Evolutionary conservation across 2,797 vertebrate genomes (phyloP).

Genomic region (Galago senegalensis): DNA sequence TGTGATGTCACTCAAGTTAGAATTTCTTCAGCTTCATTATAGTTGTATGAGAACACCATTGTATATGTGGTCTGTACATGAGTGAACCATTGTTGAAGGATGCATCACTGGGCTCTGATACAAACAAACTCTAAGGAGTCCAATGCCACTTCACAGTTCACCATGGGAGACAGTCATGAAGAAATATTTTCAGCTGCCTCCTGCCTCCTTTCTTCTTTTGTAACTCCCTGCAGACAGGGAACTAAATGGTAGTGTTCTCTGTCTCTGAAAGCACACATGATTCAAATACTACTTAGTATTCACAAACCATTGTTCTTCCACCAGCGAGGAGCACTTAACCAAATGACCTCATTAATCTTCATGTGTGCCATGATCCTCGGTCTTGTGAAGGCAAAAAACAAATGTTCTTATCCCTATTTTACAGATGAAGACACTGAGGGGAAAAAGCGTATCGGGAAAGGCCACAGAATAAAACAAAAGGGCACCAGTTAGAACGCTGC

Average conservation of each 20-base stretch:
- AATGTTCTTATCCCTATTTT: constrained; percentile 62
- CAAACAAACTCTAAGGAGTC: constrained; percentile 20
- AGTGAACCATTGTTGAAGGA: neutral
- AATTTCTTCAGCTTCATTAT: no score
- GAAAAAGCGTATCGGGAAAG: neutral
- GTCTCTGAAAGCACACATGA: constrained; percentile 75
- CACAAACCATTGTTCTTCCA: constrained; percentile 63
- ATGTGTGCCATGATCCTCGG: neutral
- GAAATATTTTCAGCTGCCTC: constrained; percentile 52
- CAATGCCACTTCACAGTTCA: constrained; percentile 50
- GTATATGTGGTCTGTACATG: no score
- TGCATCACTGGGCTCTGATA: neutral
- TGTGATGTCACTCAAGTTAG: no score
- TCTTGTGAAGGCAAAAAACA: constrained; percentile 45
- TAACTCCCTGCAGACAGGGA: constrained; percentile 71
- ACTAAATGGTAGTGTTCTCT: constrained; percentile 76
- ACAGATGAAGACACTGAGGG: constrained; percentile 73
- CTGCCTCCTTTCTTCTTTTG: constrained; percentile 64
- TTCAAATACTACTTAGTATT: constrained; percentile 78
- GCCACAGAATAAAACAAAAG: neutral
- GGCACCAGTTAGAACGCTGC: neutral
- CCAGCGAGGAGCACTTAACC: constrained; percentile 70
- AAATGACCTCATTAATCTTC: constrained; percentile 81
- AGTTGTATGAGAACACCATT: neutral
- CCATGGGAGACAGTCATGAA: constrained; percentile 84